Conservation (phyloP, 2,888 invertebrate genomes). For the Dolomedes plantarius region DNA sequence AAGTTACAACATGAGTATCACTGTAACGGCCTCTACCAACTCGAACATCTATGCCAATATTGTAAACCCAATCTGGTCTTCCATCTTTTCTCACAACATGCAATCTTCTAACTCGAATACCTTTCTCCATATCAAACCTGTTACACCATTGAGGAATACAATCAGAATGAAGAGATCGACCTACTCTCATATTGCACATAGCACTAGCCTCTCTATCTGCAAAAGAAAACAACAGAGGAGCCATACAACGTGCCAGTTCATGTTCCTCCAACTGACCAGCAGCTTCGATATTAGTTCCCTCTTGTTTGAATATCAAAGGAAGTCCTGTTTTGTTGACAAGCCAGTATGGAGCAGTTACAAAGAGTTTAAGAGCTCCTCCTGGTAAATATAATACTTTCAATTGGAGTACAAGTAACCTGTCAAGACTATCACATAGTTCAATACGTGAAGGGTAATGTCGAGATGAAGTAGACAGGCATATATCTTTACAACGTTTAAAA, state of each 20-base stretch:
- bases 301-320: conserved; percentile 95
- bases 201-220: conserved; percentile 91
- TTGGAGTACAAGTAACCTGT: conserved; percentile 85
- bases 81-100: conserved; percentile 81
- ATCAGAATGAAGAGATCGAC: conserved; percentile 81
- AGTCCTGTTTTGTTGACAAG: conserved; percentile 96
- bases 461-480: conserved; percentile 79
- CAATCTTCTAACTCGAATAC: conserved; percentile 82
- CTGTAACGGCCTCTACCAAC: conserved; percentile 92
- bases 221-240: conserved; percentile 95
- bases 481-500: conserved; percentile 84
- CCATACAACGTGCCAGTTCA: conserved; percentile 93
- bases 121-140: conserved; percentile 89
- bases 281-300: conserved; percentile 85
- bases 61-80: conserved; percentile 84
- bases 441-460: conserved; percentile 82
- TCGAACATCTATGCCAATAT: conserved; percentile 92
- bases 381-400: conserved; percentile 82
- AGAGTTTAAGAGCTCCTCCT: conserved; percentile 82
- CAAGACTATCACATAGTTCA: conserved; percentile 84
- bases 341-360: conserved; percentile 92
- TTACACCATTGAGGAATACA: conserved; percentile 85
- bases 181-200: conserved; percentile 82
- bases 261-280: conserved; percentile 94
- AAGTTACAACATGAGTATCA: conserved; percentile 92